Evolutionary conservation across 2,888 invertebrate species (phyloP).

Genomic region (Dusona sp.): DNA sequence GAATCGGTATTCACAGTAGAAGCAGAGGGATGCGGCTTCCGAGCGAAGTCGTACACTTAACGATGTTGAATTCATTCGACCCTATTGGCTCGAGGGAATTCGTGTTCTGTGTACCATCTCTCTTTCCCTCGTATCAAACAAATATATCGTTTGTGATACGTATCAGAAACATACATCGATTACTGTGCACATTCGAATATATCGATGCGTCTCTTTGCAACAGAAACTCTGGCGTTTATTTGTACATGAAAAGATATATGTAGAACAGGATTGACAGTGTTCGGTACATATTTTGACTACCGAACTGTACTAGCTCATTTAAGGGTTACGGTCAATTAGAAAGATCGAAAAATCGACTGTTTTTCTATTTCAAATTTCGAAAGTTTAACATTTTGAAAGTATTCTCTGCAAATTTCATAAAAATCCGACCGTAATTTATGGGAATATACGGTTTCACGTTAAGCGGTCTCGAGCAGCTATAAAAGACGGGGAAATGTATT

Average conservation of each 20-base stretch:
- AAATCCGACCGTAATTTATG: no score
- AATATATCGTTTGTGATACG: neutral
- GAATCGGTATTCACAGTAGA: neutral
- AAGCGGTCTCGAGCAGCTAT: no score
- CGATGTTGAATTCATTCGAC: conserved; percentile 39
- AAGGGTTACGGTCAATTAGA: no score
- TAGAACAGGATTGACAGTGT: neutral
- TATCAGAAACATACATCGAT: neutral
- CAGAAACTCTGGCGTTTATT: neutral
- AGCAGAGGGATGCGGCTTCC: neutral
- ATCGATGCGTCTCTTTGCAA: neutral
- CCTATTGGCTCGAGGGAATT: conserved; percentile 35
- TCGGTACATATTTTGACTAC: neutral
- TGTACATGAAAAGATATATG: neutral
- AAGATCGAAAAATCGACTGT: no score
- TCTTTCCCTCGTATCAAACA: neutral
- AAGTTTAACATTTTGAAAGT: no score
- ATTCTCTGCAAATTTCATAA: no score
- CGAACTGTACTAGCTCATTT: neutral
- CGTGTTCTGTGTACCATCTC: neutral
- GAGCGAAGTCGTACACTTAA: neutral
- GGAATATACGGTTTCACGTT: no score
- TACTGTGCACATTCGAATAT: neutral
- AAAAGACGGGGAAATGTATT: no score
- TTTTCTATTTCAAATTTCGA: no score